Conservation (phyloP, 1,140 invertebrate genomes). For the Heliconius hewitsoni region DNA sequence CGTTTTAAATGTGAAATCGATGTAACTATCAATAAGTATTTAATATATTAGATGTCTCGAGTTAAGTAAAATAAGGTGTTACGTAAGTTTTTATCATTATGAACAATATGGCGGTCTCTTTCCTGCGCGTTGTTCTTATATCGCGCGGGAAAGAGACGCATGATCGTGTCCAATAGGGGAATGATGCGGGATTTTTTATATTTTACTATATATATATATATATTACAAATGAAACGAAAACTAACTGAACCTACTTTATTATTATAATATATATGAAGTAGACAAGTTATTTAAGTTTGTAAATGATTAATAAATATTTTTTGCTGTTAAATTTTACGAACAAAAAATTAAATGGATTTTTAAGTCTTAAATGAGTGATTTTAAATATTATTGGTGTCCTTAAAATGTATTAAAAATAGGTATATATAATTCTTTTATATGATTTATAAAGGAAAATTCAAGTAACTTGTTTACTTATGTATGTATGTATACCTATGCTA, state of each 20-base stretch:
- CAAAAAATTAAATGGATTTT: neutral
- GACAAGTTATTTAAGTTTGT: neutral
- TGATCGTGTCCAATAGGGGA: conserved; percentile 76
- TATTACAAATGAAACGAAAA: conserved; percentile 53
- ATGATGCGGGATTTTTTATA: conserved; percentile 77
- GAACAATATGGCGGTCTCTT: conserved; percentile 58
- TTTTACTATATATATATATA: conserved; percentile 65
- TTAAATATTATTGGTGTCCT: neutral
- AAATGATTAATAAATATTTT: neutral
- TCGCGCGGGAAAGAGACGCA: conserved; percentile 49
- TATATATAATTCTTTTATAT: neutral
- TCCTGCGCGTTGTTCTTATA: conserved; percentile 44
- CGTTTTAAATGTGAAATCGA: conserved; percentile 55
- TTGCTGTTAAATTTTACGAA: neutral
- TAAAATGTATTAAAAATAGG: neutral
- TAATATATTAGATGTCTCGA: conserved; percentile 74
- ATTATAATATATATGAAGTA: neutral
- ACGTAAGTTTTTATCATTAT: conserved; percentile 77
- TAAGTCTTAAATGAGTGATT: neutral
- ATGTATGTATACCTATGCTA: neutral
- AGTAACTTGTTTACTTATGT: neutral
- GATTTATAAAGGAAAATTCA: neutral
- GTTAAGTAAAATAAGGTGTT: conserved; percentile 70
- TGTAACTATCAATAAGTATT: conserved; percentile 69
- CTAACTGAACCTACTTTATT: conserved; percentile 51